A percentile compares a stretch with the other conserved stretches of the same genome.
These are phyloP conservation scores for Adrianichthys oophorus DNA, from an alignment of 2,797 vertebrate species.

Conservation along the genomic window DNA sequence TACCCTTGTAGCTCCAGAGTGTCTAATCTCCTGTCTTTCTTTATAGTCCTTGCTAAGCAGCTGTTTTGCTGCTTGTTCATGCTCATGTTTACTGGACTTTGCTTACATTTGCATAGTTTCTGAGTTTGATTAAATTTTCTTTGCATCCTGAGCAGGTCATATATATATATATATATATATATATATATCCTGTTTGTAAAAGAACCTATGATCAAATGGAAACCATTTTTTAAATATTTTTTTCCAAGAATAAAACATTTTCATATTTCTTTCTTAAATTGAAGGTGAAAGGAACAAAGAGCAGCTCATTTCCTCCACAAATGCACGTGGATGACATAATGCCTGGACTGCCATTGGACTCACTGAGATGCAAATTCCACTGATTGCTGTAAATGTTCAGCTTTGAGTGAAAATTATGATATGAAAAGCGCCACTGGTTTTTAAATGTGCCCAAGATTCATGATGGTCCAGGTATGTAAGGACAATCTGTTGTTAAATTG, in stretches of 20 bases:
- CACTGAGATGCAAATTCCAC: slow-evolving; percentile 49
- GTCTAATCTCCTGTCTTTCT: neutral
- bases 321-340: slow-evolving; percentile 18
- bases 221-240: no score
- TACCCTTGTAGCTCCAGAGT: neutral
- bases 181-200: no score
- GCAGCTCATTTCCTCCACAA: neutral
- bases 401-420: slow-evolving; percentile 34
- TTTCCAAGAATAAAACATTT: no score
- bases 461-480: slow-evolving; percentile 41
- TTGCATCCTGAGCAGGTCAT: no score
- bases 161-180: no score
- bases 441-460: slow-evolving; percentile 52
- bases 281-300: neutral
- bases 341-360: slow-evolving; percentile 45
- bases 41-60: neutral
- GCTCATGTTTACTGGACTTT: neutral
- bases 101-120: slow-evolving; percentile 1
- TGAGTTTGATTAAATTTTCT: neutral
- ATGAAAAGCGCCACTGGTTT: slow-evolving; percentile 43
- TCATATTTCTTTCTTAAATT: neutral
- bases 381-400: slow-evolving; percentile 50
- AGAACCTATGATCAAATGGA: no score
- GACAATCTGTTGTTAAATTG: slow-evolving; percentile 56
- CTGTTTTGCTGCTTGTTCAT: neutral